Evolutionary conservation across 2,113 vertebrate genomes (phyloP).

Genomic region (Scophthalmus maximus): DNA sequence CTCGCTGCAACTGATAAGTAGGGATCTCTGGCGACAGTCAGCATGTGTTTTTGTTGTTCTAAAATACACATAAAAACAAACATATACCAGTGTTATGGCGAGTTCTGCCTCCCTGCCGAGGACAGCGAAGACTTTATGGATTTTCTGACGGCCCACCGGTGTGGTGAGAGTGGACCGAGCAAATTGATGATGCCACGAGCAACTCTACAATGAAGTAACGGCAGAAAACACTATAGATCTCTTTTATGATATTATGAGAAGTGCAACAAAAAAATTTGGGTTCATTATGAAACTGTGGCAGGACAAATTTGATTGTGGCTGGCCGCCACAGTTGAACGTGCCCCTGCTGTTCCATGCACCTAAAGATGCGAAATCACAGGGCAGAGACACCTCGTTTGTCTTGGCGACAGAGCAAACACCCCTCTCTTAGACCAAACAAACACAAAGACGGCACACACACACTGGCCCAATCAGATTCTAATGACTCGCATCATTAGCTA

Average conservation of each 20-base stretch:
- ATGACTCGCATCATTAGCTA: slow-evolving; percentile 78
- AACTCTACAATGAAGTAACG: too few species aligned
- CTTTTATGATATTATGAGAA: neutral
- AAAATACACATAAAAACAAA: slow-evolving; percentile 6
- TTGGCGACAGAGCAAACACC: slow-evolving; percentile 54
- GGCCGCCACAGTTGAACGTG: neutral
- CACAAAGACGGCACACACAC: slow-evolving; percentile 16
- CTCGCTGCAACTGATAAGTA: neutral
- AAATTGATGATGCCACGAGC: neutral
- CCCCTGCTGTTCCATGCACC: neutral
- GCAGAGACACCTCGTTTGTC: slow-evolving; percentile 50
- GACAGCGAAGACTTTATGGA: too few species aligned
- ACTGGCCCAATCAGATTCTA: slow-evolving; percentile 67
- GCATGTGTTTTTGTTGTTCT: neutral
- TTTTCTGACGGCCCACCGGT: neutral
- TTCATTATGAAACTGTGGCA: neutral
- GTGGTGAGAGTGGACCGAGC: too few species aligned
- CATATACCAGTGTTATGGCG: too few species aligned
- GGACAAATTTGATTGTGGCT: neutral
- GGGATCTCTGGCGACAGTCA: neutral
- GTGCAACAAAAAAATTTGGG: neutral
- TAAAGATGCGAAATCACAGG: neutral
- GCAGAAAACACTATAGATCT: neutral
- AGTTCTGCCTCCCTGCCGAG: neutral
- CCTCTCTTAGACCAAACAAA: slow-evolving; percentile 66